phyloP scores from a whole-genome alignment of 2,113 vertebrate genomes.

The Scomber scombrus region DNA sequence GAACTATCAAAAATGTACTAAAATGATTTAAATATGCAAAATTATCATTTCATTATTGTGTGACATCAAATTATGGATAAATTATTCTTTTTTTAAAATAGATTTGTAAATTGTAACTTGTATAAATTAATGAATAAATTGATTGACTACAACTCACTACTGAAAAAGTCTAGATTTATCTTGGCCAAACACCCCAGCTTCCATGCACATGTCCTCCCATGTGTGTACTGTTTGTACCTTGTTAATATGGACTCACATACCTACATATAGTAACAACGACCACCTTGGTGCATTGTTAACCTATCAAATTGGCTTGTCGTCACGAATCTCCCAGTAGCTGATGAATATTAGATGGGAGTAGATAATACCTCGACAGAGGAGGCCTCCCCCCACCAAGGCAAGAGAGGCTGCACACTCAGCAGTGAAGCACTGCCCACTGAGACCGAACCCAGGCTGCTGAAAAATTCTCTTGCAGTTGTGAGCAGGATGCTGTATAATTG shows the following conservation, averaged over 20 bases:
- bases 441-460: conserved; percentile 54
- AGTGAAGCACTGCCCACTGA: conserved; percentile 72
- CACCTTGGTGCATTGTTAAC: conserved; percentile 65
- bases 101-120: background rate
- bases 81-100: background rate
- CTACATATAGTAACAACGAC: conserved; percentile 40
- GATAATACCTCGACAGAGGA: conserved; percentile 72
- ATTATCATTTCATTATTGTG: background rate
- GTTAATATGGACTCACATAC: conserved; percentile 33
- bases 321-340: conserved; percentile 74
- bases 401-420: conserved; percentile 70
- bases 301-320: conserved; percentile 67
- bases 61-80: background rate
- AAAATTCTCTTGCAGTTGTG: conserved; percentile 57
- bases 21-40: background rate
- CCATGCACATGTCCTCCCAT: conserved; percentile 55
- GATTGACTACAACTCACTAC: background rate
- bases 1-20: background rate
- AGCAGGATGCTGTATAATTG: conserved; percentile 52
- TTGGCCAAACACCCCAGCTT: background rate
- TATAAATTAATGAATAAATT: background rate
- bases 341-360: conserved; percentile 81
- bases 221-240: conserved; percentile 39
- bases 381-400: conserved; percentile 64
- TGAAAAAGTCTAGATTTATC: conserved; percentile 3